Evolutionary conservation across 1,140 invertebrate genomes (phyloP).

Genomic region (Conus betulinus): DNA sequence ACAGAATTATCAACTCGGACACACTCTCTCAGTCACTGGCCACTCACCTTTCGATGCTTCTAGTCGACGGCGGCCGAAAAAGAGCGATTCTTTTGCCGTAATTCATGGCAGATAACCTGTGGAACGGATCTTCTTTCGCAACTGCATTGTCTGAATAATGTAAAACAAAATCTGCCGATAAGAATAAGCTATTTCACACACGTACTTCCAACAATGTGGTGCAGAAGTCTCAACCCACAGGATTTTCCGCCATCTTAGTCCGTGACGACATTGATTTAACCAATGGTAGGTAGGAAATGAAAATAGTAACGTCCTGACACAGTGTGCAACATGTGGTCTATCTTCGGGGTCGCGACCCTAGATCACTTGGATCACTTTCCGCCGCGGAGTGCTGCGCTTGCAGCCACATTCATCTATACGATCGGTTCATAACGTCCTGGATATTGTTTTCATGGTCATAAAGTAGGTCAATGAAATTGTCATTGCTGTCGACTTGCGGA

Average conservation of each 20-base stretch:
- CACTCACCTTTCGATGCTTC: slow-evolving; percentile 30
- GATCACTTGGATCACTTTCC: no score
- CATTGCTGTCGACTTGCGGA: no score
- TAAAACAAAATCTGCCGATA: not conserved
- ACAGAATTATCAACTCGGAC: no score
- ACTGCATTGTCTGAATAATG: not conserved
- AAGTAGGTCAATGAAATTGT: no score
- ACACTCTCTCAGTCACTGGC: not conserved
- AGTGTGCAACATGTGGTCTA: no score
- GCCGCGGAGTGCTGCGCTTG: no score
- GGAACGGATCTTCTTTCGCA: not conserved
- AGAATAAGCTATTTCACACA: not conserved
- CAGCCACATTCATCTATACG: no score
- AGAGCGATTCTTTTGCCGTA: slow-evolving; percentile 31
- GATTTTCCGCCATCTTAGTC: slow-evolving; percentile 19
- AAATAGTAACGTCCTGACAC: slow-evolving; percentile 28
- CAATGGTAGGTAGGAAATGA: not conserved
- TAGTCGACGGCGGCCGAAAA: slow-evolving; percentile 14
- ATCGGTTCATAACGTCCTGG: no score
- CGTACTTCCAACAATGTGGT: not conserved
- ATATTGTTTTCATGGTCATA: no score
- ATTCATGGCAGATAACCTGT: slow-evolving; percentile 22
- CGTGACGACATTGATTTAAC: not conserved
- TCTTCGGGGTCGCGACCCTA: no score
- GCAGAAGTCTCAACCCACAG: not conserved